Conservation (phyloP, 2,113 vertebrate species). For the Tenrec ecaudatus region DNA sequence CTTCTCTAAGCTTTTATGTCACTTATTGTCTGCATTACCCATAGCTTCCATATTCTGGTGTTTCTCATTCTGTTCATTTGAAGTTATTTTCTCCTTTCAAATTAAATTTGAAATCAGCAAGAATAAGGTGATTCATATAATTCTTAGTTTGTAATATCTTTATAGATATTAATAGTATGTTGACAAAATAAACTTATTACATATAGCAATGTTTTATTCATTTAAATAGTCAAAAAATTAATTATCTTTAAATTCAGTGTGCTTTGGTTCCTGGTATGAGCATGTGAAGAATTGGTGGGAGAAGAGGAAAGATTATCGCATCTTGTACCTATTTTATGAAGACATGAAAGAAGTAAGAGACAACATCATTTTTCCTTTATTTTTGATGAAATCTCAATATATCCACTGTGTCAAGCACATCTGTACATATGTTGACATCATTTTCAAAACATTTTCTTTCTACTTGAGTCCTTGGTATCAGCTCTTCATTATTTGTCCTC, state of each 20-base stretch:
- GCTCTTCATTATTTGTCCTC: too few species aligned
- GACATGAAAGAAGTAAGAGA: constrained; percentile 90
- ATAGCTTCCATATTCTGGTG: background rate
- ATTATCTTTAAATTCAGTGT: constrained; percentile 78
- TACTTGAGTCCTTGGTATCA: too few species aligned
- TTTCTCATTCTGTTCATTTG: too few species aligned
- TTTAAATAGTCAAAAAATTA: constrained; percentile 7
- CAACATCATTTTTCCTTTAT: background rate
- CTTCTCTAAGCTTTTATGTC: background rate
- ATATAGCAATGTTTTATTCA: background rate
- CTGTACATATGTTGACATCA: too few species aligned
- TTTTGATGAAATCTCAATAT: constrained; percentile 9
- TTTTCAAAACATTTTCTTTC: too few species aligned
- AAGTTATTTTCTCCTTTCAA: too few species aligned
- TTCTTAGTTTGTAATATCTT: background rate
- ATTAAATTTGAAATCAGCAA: too few species aligned
- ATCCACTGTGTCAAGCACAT: too few species aligned
- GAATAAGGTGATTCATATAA: background rate
- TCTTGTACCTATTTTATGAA: constrained; percentile 92
- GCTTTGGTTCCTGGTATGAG: constrained; percentile 90
- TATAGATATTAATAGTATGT: background rate
- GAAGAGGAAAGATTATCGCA: constrained; percentile 85
- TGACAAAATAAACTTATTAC: constrained; percentile 42
- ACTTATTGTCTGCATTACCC: background rate
- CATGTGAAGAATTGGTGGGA: constrained; percentile 91